These are phyloP conservation scores for Thryonomys swinderianus DNA, from an alignment of 2,113 vertebrate species.

Conservation along the genomic window DNA sequence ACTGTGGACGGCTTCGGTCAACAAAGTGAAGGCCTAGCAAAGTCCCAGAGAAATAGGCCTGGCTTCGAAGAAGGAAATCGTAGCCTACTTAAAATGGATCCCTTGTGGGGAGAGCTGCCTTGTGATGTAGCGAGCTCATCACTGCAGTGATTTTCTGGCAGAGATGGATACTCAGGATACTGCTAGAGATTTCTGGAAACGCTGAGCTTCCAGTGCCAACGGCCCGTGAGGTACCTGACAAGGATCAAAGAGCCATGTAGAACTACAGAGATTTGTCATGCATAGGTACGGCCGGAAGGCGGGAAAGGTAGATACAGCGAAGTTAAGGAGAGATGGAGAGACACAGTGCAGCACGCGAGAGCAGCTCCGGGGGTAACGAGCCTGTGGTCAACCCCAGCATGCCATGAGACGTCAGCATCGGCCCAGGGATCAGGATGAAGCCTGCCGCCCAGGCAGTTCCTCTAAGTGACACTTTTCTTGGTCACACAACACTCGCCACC, in stretches of 20 bases:
- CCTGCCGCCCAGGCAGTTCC: background rate
- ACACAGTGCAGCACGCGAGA: background rate
- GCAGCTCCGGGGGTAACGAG: background rate
- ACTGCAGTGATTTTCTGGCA: background rate
- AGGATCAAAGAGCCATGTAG: background rate
- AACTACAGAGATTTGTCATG: background rate
- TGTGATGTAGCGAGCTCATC: background rate
- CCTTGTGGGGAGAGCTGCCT: background rate
- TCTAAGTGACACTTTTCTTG: background rate
- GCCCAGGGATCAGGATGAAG: background rate
- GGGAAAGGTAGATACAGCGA: background rate
- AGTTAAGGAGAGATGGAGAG: background rate
- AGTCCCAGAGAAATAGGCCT: background rate
- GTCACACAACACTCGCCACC: background rate
- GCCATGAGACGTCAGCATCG: background rate
- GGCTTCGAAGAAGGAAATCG: background rate
- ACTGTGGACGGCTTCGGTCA: background rate
- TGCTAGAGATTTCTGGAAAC: background rate
- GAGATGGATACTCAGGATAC: background rate
- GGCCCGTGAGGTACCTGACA: background rate
- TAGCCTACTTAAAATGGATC: background rate
- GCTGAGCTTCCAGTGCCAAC: background rate
- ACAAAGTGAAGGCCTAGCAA: background rate
- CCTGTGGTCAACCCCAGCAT: background rate
- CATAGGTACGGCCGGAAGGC: background rate